phyloP scores from a whole-genome alignment of 2,797 vertebrate genomes.

The Phaenicophaeus curvirostris region DNA sequence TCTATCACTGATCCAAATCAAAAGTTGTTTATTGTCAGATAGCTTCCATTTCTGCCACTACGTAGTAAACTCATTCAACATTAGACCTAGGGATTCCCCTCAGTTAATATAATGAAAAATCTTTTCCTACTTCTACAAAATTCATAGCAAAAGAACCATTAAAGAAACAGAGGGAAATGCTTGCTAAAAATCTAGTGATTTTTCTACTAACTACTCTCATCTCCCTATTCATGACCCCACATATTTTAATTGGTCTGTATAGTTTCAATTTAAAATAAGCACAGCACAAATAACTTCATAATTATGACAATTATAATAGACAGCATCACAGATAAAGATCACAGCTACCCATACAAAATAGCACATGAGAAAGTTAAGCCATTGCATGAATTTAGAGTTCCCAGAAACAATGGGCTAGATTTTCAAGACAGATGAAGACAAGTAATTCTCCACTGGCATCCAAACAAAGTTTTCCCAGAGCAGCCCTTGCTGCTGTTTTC shows the following conservation, averaged over 20 bases:
- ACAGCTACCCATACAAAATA: constrained; percentile 39
- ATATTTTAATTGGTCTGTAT: constrained; percentile 23
- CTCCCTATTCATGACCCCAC: constrained; percentile 10
- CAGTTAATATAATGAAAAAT: not conserved
- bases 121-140: not conserved
- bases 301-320: constrained; percentile 43
- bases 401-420: constrained; percentile 61
- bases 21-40: not conserved
- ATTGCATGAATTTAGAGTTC: constrained; percentile 35
- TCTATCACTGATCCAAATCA: not conserved
- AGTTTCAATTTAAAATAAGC: constrained; percentile 46
- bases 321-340: constrained; percentile 60
- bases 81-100: not conserved
- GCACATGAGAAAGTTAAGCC: constrained; percentile 33
- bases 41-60: not conserved
- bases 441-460: constrained; percentile 43
- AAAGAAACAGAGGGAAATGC: constrained; percentile 37
- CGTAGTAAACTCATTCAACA: not conserved
- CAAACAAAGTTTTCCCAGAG: constrained; percentile 46
- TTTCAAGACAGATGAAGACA: constrained; percentile 41
- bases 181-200: constrained; percentile 13
- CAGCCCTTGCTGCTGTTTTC: not conserved
- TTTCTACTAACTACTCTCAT: constrained; percentile 27
- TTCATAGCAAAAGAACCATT: constrained; percentile 1
- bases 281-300: constrained; percentile 26